A percentile compares a stretch with the other conserved stretches of the same genome.
Evolutionary conservation across 2,797 vertebrate genomes (phyloP).

Genomic region (Squalus acanthias): DNA sequence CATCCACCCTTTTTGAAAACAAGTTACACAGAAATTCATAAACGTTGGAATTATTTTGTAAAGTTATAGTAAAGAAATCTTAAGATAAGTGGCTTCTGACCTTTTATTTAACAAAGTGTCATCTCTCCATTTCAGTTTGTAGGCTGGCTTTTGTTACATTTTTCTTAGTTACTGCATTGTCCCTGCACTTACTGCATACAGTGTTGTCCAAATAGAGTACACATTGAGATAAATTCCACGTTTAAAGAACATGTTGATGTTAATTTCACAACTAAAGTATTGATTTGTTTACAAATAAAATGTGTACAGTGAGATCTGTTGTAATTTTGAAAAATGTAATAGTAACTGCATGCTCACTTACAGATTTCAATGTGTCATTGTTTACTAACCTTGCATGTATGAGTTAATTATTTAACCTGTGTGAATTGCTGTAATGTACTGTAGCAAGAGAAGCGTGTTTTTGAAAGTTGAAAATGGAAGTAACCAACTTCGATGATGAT

Average conservation of each 20-base stretch:
- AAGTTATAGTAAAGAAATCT: too few species aligned
- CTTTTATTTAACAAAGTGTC: background rate
- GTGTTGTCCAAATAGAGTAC: background rate
- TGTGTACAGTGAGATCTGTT: background rate
- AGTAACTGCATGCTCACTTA: background rate
- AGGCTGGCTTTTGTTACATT: background rate
- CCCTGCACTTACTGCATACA: background rate
- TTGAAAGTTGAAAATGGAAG: slow-evolving; percentile 37
- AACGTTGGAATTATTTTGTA: background rate
- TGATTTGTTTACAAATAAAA: background rate
- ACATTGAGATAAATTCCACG: too few species aligned
- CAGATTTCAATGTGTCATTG: background rate
- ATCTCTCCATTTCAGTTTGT: background rate
- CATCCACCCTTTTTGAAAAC: background rate
- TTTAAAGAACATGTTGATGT: background rate
- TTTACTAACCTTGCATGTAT: slow-evolving; percentile 26
- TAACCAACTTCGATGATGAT: slow-evolving; percentile 27
- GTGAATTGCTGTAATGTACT: slow-evolving; percentile 20
- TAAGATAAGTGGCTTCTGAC: background rate
- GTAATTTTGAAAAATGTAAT: slow-evolving; percentile 16
- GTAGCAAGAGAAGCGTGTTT: slow-evolving; percentile 5
- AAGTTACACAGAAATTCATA: background rate
- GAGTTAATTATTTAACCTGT: background rate
- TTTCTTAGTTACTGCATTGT: background rate
- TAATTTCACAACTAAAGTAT: background rate